phyloP scores from a whole-genome alignment of 2,797 vertebrate genomes.

The Melanotaenia maccullochi region DNA sequence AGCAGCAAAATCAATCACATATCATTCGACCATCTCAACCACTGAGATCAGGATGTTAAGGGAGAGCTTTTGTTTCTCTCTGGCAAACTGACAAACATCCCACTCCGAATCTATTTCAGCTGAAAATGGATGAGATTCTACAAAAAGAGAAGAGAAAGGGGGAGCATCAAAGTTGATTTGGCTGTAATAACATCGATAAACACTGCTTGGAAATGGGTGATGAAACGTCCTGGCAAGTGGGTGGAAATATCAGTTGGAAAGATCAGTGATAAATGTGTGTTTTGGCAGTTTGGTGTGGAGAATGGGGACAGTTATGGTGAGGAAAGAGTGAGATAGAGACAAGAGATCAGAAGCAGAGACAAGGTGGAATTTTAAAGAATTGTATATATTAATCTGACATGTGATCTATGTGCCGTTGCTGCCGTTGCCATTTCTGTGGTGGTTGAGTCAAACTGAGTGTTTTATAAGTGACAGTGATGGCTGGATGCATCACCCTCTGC shows the following conservation, averaged over 20 bases:
- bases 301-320: conserved; percentile 7
- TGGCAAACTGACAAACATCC: conserved; percentile 60
- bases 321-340: not conserved
- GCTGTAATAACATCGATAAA: conserved; percentile 67
- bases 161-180: conserved; percentile 37
- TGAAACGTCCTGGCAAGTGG: conserved; percentile 38
- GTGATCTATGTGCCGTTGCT: conserved; percentile 52
- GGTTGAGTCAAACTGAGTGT: conserved; percentile 12
- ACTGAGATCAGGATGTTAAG: conserved; percentile 54
- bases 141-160: conserved; percentile 38
- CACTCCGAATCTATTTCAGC: conserved; percentile 29
- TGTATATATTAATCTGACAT: conserved; percentile 45
- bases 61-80: conserved; percentile 41
- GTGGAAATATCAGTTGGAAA: conserved; percentile 55
- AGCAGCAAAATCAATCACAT: conserved; percentile 67
- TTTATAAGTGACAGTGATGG: conserved; percentile 46
- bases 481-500: conserved; percentile 37
- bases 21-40: conserved; percentile 60
- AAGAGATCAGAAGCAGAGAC: conserved; percentile 2
- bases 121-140: conserved; percentile 52
- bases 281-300: conserved; percentile 31
- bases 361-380: conserved; percentile 38
- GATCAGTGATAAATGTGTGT: conserved; percentile 70
- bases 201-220: conserved; percentile 39
- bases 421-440: conserved; percentile 18